Conservation (phyloP, 2,797 vertebrate genomes). For the Protosalanx chinensis region DNA sequence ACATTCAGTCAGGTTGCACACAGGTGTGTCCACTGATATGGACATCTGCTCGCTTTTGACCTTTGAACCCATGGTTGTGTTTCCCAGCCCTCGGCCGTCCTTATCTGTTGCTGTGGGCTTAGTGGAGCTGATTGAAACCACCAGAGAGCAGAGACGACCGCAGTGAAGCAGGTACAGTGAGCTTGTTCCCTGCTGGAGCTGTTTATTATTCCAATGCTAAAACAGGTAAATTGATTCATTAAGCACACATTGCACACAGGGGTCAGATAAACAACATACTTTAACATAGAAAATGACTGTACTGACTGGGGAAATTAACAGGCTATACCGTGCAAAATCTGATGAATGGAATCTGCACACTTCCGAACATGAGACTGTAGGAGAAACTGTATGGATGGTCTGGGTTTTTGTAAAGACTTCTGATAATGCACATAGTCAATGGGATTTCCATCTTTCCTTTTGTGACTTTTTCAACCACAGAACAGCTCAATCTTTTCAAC, state of each 20-base stretch:
- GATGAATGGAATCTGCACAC: no score
- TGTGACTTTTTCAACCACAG: background rate
- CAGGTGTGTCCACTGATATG: conserved; percentile 36
- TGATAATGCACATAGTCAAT: no score
- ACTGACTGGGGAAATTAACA: background rate
- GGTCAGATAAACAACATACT: background rate
- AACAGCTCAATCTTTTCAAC: background rate
- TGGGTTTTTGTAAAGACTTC: background rate
- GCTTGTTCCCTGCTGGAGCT: conserved; percentile 2
- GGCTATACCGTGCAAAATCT: background rate
- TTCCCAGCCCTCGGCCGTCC: conserved; percentile 29
- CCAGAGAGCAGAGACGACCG: conserved; percentile 10
- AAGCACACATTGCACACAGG: conserved; percentile 13
- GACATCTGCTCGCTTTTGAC: conserved; percentile 47
- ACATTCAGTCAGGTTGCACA: conserved; percentile 44
- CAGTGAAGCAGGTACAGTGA: conserved; percentile 3
- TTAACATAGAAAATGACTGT: background rate
- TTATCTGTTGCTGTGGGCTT: conserved; percentile 22
- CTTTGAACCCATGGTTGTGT: conserved; percentile 49
- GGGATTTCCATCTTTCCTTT: background rate
- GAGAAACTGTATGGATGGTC: background rate
- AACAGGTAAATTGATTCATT: conserved; percentile 12
- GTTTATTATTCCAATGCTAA: conserved; percentile 13
- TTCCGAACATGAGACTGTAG: no score
- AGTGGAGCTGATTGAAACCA: conserved; percentile 32